These are phyloP conservation scores for Eupithecia insigniata DNA, from an alignment of 2,888 invertebrate genomes.

Conservation along the genomic window DNA sequence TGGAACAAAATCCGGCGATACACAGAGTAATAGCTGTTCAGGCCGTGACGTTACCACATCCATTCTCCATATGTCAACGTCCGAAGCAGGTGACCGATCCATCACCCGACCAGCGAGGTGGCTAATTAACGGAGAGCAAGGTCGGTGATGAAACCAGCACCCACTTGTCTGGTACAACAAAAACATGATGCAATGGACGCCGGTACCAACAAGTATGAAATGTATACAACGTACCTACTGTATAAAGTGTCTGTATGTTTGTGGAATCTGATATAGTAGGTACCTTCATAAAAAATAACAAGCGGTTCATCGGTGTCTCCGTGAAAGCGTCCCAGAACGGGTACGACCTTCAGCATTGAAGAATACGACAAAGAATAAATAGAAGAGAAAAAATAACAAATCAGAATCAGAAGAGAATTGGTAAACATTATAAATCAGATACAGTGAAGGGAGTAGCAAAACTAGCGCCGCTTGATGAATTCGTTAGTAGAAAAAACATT, in stretches of 20 bases:
- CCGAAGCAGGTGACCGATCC: constrained; percentile 73
- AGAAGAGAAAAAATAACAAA: too few relatives aligned
- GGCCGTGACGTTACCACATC: neutral
- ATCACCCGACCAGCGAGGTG: constrained; percentile 74
- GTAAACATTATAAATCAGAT: neutral
- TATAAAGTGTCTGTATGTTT: too few relatives aligned
- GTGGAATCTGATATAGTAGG: neutral
- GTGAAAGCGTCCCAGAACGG: too few relatives aligned
- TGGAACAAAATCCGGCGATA: too few relatives aligned
- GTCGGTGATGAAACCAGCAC: constrained; percentile 76
- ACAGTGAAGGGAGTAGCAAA: neutral
- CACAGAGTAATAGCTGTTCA: neutral
- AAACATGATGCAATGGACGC: constrained; percentile 58
- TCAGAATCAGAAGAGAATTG: too few relatives aligned
- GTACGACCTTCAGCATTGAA: too few relatives aligned
- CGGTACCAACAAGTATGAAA: neutral
- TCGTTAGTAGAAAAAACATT: too few relatives aligned
- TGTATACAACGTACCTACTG: neutral
- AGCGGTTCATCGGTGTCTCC: too few relatives aligned
- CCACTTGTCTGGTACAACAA: constrained; percentile 60
- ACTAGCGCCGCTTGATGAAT: neutral
- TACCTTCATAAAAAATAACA: neutral
- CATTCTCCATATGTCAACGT: neutral
- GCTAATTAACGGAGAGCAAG: constrained; percentile 81
- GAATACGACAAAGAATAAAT: too few relatives aligned